These are phyloP conservation scores for Acanthochromis polyacanthus DNA, from an alignment of 2,113 vertebrate genomes.

Conservation along the genomic window DNA sequence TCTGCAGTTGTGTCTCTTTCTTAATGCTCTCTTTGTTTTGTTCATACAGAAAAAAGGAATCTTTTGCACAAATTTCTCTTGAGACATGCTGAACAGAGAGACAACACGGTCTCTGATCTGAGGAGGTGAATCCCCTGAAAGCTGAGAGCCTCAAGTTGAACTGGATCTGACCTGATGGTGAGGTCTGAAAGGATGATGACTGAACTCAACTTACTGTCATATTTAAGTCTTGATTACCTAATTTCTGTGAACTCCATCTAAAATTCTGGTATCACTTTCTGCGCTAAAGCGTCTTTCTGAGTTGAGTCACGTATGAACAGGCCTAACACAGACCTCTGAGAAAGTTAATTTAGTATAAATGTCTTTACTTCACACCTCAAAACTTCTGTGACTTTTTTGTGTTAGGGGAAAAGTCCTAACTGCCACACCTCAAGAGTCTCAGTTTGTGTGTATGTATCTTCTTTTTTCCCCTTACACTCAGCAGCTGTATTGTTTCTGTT, in stretches of 20 bases:
- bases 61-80: background rate
- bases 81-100: background rate
- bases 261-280: too few species aligned
- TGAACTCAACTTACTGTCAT: too few species aligned
- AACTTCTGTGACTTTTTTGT: too few species aligned
- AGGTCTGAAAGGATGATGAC: slow-evolving; percentile 1
- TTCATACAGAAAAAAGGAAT: background rate
- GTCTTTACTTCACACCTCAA: too few species aligned
- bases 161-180: slow-evolving; percentile 15
- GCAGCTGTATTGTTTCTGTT: too few species aligned
- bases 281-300: too few species aligned
- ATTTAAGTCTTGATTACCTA: too few species aligned
- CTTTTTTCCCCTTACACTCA: background rate
- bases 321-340: too few species aligned
- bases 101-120: background rate
- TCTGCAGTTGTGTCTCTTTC: background rate
- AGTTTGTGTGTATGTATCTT: background rate
- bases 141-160: background rate
- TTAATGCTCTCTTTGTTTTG: background rate
- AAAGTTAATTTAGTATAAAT: too few species aligned
- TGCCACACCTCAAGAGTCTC: background rate
- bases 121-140: background rate
- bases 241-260: too few species aligned
- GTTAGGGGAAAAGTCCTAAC: background rate
- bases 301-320: too few species aligned